Conservation (phyloP, 2,888 invertebrate species). For the Cosmia trapezina region DNA sequence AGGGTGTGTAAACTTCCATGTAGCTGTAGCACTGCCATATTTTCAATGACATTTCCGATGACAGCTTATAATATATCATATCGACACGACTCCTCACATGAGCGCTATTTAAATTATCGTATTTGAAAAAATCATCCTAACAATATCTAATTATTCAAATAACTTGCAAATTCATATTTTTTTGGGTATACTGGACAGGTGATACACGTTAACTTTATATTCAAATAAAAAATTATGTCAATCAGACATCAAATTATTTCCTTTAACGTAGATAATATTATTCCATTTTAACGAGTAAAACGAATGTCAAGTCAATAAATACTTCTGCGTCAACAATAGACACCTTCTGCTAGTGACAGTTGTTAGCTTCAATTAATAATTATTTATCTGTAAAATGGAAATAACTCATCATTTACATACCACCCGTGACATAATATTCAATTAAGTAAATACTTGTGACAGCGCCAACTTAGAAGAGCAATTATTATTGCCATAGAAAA, state of each 20-base stretch:
- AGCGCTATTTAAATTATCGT: slow-evolving; percentile 41
- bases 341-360: slow-evolving; percentile 62
- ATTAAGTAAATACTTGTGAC: slow-evolving; percentile 42
- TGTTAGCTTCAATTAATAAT: slow-evolving; percentile 55
- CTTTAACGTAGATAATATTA: slow-evolving; percentile 68
- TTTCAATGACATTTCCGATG: slow-evolving; percentile 47
- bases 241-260: slow-evolving; percentile 76
- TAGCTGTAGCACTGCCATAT: neutral
- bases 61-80: slow-evolving; percentile 47
- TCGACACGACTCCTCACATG: slow-evolving; percentile 23
- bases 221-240: slow-evolving; percentile 72
- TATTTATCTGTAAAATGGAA: slow-evolving; percentile 55
- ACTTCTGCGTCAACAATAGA: slow-evolving; percentile 53
- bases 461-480: slow-evolving; percentile 22
- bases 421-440: slow-evolving; percentile 44
- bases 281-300: slow-evolving; percentile 73
- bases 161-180: slow-evolving; percentile 52
- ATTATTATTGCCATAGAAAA: slow-evolving; percentile 41
- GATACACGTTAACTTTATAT: slow-evolving; percentile 53
- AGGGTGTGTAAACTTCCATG: slow-evolving; percentile 5
- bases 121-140: slow-evolving; percentile 47
- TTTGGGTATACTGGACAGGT: slow-evolving; percentile 63
- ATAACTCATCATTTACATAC: slow-evolving; percentile 54
- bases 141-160: slow-evolving; percentile 63
- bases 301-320: slow-evolving; percentile 65